Evolutionary conservation across 2,113 vertebrate genomes (phyloP), one percentile per base, ranked within the genome.

Genomic region (Okapia johnstoni): DNA sequence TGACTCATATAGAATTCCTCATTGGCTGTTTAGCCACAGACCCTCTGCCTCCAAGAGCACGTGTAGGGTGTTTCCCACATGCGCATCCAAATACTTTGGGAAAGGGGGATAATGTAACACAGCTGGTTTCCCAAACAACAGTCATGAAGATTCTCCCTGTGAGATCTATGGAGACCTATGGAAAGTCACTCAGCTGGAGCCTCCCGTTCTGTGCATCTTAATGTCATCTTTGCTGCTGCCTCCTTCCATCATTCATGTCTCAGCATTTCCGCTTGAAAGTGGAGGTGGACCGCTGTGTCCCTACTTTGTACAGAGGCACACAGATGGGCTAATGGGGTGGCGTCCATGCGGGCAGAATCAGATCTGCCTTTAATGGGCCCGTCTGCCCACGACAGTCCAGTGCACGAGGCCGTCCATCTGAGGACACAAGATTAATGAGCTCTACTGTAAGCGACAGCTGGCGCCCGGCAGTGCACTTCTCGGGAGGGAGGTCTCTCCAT

Each of bases 61-160:
- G 1, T 12, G 36, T 9, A n/a, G 70, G 73, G 85, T 76, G 73
- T 90, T 85, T 88, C 92, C 61, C 85, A 85, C 1, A 1, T 2
- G 2, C 7, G 33, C 11, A 0, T 58, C 76, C 90, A 73, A 40
- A 77, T 28, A 10, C 40, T 86, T 58, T 77, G n/a, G 66, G 43
- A 61, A 93, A 73, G 36, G 50, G 19, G 33, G 80, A n/a, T 90
- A 81, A n/a, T 16, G 21, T 33, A 54, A n/a, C 33, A 92, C 48
- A 93, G 96, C 90, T 98, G 95, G 36, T 88, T 90, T 97, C 96
- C 81, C 57, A 92, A 96, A 96, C 28, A 92, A 26, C 11, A 73
- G 76, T 81, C 76, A n/a, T 52, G 52, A 95, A 96, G 81, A 77
- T 60, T 26, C 88, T 87, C 92, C 40, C 58, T 28, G 19, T 36